Evolutionary conservation across 2,797 vertebrate genomes (phyloP).

Genomic region (Phalloptychus januarius): DNA sequence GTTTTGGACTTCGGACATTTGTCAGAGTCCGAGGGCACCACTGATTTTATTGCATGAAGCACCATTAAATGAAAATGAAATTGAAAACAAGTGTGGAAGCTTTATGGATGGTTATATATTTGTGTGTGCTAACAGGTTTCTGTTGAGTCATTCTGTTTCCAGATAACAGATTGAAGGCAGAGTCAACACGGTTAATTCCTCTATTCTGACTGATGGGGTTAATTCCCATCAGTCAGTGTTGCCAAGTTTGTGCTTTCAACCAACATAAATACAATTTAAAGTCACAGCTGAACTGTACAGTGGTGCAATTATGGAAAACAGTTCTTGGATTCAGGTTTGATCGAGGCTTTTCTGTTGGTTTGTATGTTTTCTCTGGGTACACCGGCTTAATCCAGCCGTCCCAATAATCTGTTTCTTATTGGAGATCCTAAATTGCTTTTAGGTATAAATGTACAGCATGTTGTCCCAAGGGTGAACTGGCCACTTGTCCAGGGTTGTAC

Average conservation of each 20-base stretch:
- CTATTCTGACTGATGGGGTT: too few species aligned
- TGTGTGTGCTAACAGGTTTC: background rate
- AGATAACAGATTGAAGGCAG: slow-evolving; percentile 10
- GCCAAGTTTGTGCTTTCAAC: background rate
- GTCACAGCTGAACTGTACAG: too few species aligned
- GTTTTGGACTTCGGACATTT: background rate
- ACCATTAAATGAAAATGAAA: slow-evolving; percentile 7
- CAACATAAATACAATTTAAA: background rate
- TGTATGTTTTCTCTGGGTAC: background rate
- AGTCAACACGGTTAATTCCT: background rate
- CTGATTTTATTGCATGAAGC: background rate
- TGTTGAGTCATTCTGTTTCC: background rate
- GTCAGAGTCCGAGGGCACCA: background rate
- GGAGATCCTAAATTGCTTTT: background rate
- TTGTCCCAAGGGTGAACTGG: background rate
- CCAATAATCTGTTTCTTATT: background rate
- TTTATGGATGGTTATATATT: slow-evolving; percentile 1
- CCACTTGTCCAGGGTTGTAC: background rate
- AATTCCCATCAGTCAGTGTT: background rate
- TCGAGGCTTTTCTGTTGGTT: background rate
- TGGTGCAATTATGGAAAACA: background rate
- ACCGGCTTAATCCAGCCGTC: background rate
- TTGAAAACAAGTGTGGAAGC: background rate
- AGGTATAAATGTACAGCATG: background rate
- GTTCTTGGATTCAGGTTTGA: background rate